Conservation (phyloP, 2,888 invertebrate genomes). For the Macaria liturata region DNA sequence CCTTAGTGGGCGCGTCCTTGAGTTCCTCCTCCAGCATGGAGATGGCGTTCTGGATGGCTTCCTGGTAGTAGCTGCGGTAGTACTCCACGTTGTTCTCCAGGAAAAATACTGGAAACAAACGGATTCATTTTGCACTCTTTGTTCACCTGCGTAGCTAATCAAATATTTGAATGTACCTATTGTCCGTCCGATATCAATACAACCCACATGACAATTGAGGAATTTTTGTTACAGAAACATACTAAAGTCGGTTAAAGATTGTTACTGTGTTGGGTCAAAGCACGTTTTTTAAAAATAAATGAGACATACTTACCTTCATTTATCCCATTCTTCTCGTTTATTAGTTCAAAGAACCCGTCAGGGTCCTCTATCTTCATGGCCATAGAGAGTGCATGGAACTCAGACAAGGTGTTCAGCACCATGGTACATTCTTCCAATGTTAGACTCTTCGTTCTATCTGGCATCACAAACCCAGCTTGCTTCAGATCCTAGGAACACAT, state of each 20-base stretch:
- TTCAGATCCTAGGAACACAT: conserved; percentile 71
- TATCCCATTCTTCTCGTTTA: conserved; percentile 73
- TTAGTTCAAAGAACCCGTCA: conserved; percentile 78
- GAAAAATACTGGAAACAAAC: conserved; percentile 76
- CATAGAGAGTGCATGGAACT: conserved; percentile 86
- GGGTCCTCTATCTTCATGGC: conserved; percentile 84
- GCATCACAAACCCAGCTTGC: conserved; percentile 84
- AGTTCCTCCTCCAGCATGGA: conserved; percentile 83
- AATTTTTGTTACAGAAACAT: too few relatives aligned
- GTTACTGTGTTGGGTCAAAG: too few relatives aligned
- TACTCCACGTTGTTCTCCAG: conserved; percentile 86
- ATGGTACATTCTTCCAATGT: conserved; percentile 83
- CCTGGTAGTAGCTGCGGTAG: conserved; percentile 87
- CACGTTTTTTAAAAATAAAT: conserved; percentile 18
- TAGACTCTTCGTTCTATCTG: conserved; percentile 84
- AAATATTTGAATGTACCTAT: too few relatives aligned
- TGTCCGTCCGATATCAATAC: too few relatives aligned
- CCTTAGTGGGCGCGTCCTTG: conserved; percentile 62
- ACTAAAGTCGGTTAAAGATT: too few relatives aligned
- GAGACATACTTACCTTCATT: conserved; percentile 60
- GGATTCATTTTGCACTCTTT: too few relatives aligned
- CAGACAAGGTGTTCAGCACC: conserved; percentile 84
- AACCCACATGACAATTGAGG: too few relatives aligned
- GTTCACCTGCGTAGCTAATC: too few relatives aligned
- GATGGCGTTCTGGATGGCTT: conserved; percentile 85